Conservation (phyloP, 2,888 invertebrate species). For the Neoitamus cyanurus region DNA sequence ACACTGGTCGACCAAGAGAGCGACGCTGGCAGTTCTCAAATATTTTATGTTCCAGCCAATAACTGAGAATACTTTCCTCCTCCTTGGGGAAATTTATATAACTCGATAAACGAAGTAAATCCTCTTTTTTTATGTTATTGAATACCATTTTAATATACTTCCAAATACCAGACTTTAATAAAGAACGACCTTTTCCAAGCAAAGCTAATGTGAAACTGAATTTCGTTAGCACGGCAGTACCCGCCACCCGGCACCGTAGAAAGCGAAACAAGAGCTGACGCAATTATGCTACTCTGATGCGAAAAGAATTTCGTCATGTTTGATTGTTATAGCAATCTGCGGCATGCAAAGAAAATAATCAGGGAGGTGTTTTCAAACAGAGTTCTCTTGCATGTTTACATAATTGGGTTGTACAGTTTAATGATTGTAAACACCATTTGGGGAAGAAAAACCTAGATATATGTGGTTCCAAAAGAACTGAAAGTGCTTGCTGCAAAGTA, state of each 20-base stretch:
- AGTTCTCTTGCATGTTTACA: no score
- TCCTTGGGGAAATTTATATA: constrained; percentile 70
- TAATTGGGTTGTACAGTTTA: no score
- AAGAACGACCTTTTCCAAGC: neutral
- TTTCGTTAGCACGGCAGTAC: no score
- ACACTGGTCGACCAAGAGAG: constrained; percentile 81
- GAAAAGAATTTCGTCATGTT: neutral
- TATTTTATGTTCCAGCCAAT: constrained; percentile 88
- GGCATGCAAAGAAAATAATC: no score
- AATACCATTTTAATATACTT: neutral
- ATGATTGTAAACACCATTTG: no score
- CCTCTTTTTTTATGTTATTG: constrained; percentile 66
- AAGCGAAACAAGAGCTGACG: neutral
- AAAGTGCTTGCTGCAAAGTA: no score
- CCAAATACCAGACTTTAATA: neutral
- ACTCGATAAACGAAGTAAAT: constrained; percentile 60
- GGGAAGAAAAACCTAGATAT: no score
- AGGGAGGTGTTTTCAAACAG: no score
- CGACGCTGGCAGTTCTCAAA: constrained; percentile 84
- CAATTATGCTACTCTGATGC: neutral
- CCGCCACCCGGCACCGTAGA: no score
- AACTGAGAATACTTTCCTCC: constrained; percentile 81
- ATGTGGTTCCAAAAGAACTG: no score
- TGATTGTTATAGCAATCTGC: no score
- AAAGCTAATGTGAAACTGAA: neutral